Percentiles rank a stretch among this genome's conserved stretches.
Conservation (phyloP, 2,113 vertebrate species). For the Serilophus lunatus region DNA sequence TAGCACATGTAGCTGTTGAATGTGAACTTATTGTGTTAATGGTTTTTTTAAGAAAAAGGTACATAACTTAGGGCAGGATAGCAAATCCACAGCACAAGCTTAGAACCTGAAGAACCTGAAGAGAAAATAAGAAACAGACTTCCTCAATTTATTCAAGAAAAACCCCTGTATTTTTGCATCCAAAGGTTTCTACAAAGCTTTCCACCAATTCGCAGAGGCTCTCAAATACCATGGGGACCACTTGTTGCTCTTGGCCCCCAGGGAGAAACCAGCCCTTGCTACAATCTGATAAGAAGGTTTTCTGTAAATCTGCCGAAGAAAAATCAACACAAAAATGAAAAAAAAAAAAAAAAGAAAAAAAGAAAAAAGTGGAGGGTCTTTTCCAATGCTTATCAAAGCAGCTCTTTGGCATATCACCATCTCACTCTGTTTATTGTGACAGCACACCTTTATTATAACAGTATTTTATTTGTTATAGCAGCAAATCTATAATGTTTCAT, state of each 20-base stretch:
- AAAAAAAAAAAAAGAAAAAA: fast-evolving
- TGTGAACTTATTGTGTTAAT: background rate
- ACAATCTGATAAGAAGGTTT: background rate
- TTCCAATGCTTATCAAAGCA: background rate
- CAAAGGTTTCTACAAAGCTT: background rate
- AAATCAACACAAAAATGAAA: background rate
- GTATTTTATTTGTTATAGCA: background rate
- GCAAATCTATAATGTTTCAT: background rate
- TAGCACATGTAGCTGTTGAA: fast-evolving
- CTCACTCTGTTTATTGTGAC: background rate
- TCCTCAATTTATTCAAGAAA: background rate
- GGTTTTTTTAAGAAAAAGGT: background rate
- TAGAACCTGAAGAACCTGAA: background rate
- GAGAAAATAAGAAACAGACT: background rate
- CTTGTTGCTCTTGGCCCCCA: background rate
- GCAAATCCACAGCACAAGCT: background rate
- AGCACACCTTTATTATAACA: background rate
- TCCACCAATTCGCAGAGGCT: background rate
- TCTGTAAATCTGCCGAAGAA: background rate
- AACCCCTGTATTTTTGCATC: background rate
- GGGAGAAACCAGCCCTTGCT: background rate
- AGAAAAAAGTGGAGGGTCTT: background rate
- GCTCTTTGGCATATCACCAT: background rate
- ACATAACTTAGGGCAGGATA: background rate
- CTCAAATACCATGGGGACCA: background rate